A percentile compares a stretch with the other conserved stretches of the same genome.
These are phyloP conservation scores for Petrosia ficiformis DNA, from an alignment of 37 sponge, comb jelly and placozoan genomes.

Conservation along the genomic window DNA sequence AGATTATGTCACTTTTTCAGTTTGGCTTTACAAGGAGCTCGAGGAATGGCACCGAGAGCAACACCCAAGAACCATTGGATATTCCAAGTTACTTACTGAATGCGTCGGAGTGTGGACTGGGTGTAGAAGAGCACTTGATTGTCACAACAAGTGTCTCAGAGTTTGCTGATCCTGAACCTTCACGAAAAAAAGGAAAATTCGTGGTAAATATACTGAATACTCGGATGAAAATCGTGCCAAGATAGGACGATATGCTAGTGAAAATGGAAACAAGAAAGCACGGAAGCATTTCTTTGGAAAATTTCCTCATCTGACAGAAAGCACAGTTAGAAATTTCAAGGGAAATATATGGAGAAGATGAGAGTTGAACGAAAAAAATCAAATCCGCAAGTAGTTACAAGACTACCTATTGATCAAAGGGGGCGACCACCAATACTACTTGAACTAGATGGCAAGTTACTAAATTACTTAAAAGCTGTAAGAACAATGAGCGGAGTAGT, in stretches of 20 bases:
- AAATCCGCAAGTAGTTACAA: slow-evolving; percentile 38
- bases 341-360: slow-evolving; percentile 27
- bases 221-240: slow-evolving; percentile 22
- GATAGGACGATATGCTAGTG: slow-evolving; percentile 54
- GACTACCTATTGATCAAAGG: too few relatives aligned
- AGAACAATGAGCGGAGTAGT: slow-evolving; percentile 45
- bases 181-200: not conserved
- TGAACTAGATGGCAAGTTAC: slow-evolving; percentile 47
- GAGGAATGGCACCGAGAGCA: not conserved
- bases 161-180: slow-evolving; percentile 13
- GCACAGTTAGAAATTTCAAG: slow-evolving; percentile 47
- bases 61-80: not conserved
- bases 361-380: slow-evolving; percentile 14
- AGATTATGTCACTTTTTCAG: slow-evolving; percentile 59
- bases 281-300: slow-evolving; percentile 20
- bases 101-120: slow-evolving; percentile 16
- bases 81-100: not conserved
- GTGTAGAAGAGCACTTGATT: slow-evolving; percentile 1
- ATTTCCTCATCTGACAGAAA: slow-evolving; percentile 46
- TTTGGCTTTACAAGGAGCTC: slow-evolving; percentile 24
- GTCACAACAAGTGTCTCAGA: slow-evolving; percentile 4
- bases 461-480: slow-evolving; percentile 35
- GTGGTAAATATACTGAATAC: slow-evolving; percentile 14
- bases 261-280: slow-evolving; percentile 64
- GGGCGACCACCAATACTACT: slow-evolving; percentile 45